Evolutionary conservation across 2,888 invertebrate species (phyloP), one percentile per base, ranked within the genome.

Genomic region (Pardosa pseudoannulata): DNA sequence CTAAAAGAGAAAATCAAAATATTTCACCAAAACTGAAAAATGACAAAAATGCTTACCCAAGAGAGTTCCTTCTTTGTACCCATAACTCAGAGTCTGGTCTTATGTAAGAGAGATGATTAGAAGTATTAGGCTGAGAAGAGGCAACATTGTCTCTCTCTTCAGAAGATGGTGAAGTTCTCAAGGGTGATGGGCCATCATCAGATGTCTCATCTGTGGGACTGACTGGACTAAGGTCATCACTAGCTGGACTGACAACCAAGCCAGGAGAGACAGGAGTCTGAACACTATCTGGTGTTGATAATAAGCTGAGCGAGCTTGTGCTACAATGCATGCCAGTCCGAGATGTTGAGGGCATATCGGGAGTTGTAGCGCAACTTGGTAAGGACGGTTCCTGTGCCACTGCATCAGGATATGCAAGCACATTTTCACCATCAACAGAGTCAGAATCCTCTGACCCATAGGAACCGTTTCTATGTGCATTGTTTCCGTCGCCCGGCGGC

Each of bases 261-360:
- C 87, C 87, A 13, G 87, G 87, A 9, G 78, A 79, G 13, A 87
- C 81, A 16, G 87, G 87, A 32, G 87, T 78, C 29, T 73, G 78
- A 62, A 82, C 81, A 74, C 87, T 87, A 70, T 87, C 87, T 31
- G 87, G 87, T 39, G 87, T 87, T 28, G 87, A 87, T 27, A 87
- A 31, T 32, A 87, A 64, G 31, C 78, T 79, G 23, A 82, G 87
- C 3, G 78, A 78, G 50, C 87, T 87, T 0, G 81, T 78, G 39
- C 78, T 86, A 65, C 75, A 79, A 3, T 74, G 79, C 73, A 86
- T 86, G 39, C 82, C 82, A 39, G 81, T 81, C 11, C 81, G 36
- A n/a, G 82, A 82, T 23, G 75, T 76, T 68, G 89, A 85, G 50
- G 89, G 68, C 82, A 79, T 76, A 50, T 81, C 74, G 19, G 86